Percentiles rank a stretch among this genome's conserved stretches.
Evolutionary conservation across 2,888 invertebrate genomes (phyloP).

Genomic region (Ariolimax columbianus): DNA sequence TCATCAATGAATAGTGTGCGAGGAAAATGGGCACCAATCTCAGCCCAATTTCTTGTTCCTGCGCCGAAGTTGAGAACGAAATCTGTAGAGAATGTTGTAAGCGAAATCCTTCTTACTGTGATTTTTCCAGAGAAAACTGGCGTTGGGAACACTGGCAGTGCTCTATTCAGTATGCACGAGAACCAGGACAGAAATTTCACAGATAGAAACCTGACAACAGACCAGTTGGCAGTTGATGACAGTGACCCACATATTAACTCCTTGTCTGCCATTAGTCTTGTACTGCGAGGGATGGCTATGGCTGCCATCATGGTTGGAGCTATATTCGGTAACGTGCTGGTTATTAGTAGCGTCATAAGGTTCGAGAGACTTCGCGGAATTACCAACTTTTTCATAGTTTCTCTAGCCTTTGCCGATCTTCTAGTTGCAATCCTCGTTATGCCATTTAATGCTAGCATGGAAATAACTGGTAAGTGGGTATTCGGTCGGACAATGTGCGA

Average conservation of each 20-base stretch:
- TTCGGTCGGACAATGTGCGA: conserved; percentile 94
- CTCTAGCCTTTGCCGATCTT: conserved; percentile 94
- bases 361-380: conserved; percentile 89
- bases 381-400: conserved; percentile 97
- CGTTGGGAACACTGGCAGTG: neutral
- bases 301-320: conserved; percentile 86
- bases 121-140: conserved; percentile 17
- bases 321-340: conserved; percentile 91
- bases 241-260: conserved; percentile 35
- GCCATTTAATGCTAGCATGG: conserved; percentile 78
- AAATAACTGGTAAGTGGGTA: conserved; percentile 86
- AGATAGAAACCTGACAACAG: conserved; percentile 1
- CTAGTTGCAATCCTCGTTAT: conserved; percentile 85
- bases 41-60: neutral
- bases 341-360: conserved; percentile 92
- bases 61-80: neutral
- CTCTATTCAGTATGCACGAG: conserved; percentile 11
- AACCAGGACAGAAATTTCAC: conserved; percentile 7
- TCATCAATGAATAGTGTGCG: conserved; percentile 27
- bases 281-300: conserved; percentile 82
- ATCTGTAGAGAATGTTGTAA: neutral
- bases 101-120: conserved; percentile 16
- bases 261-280: conserved; percentile 51
- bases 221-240: conserved; percentile 15
- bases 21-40: conserved; percentile 15